phyloP scores from a whole-genome alignment of 2,797 vertebrate species.

The Falco concolor region DNA sequence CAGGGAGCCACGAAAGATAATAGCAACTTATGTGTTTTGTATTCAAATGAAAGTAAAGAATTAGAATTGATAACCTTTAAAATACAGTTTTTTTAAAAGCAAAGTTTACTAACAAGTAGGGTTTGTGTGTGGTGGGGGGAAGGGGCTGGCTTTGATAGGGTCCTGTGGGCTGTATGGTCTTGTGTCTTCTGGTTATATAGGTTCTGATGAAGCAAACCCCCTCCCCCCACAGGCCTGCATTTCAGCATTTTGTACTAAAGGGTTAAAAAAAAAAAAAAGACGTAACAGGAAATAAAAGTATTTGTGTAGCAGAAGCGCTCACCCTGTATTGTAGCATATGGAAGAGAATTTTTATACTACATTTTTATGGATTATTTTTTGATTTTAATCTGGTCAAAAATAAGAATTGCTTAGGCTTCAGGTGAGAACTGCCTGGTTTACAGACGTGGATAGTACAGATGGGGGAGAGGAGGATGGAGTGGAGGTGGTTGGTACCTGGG shows the following conservation, averaged over 20 bases:
- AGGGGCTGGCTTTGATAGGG: neutral
- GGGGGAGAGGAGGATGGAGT: neutral
- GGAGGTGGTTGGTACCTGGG: neutral
- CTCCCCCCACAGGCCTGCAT: neutral
- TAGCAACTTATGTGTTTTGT: slow-evolving; percentile 72
- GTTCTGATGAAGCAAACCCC: neutral
- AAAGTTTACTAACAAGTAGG: slow-evolving; percentile 58
- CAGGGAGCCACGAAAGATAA: slow-evolving; percentile 76
- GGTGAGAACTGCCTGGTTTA: neutral
- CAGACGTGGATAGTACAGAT: accelerated
- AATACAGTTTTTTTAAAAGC: slow-evolving; percentile 61
- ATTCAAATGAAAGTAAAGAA: slow-evolving; percentile 73
- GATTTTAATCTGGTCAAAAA: slow-evolving; percentile 15
- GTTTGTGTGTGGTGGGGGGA: slow-evolving; percentile 25
- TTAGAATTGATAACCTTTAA: slow-evolving; percentile 72
- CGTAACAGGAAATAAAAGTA: slow-evolving; percentile 47
- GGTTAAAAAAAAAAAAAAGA: neutral
- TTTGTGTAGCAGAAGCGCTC: slow-evolving; percentile 65
- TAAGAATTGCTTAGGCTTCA: neutral
- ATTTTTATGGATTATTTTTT: slow-evolving; percentile 74
- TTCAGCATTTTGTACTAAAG: slow-evolving; percentile 48
- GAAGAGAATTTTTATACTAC: slow-evolving; percentile 71
- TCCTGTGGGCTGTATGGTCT: slow-evolving; percentile 25
- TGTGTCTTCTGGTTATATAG: slow-evolving; percentile 5
- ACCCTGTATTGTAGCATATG: slow-evolving; percentile 63